Conservation (phyloP, 2,113 vertebrate species). For the Puntigrus tetrazona region DNA sequence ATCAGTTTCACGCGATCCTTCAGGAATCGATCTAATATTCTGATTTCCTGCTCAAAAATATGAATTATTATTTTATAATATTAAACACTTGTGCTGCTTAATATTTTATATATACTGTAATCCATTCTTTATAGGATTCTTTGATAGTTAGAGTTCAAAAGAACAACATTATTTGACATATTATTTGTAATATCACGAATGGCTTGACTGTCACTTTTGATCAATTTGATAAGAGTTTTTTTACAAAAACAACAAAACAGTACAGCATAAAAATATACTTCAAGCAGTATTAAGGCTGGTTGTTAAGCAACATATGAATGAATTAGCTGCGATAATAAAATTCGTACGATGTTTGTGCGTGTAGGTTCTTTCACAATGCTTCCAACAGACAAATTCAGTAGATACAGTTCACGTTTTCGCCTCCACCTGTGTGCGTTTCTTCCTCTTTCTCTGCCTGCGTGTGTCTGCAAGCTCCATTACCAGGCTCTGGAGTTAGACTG, state of each 20-base stretch:
- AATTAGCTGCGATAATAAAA: background rate
- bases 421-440: background rate
- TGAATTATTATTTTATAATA: background rate
- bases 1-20: background rate
- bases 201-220: background rate
- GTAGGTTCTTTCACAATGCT: background rate
- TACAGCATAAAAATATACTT: background rate
- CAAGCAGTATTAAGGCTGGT: background rate
- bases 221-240: background rate
- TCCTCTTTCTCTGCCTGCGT: slow-evolving; percentile 23
- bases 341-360: background rate
- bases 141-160: background rate
- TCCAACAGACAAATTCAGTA: background rate
- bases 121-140: background rate
- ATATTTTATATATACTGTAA: background rate
- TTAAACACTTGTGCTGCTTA: background rate
- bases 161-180: background rate
- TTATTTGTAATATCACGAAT: background rate
- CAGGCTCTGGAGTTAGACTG: slow-evolving; percentile 3
- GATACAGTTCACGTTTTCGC: background rate
- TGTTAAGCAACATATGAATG: background rate
- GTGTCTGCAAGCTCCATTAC: slow-evolving; percentile 1
- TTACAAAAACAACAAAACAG: background rate
- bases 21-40: background rate
- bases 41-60: background rate